Percentiles rank a stretch among this genome's conserved stretches.
Conservation (phyloP, 2,113 vertebrate species). For the Silurus asotus region DNA sequence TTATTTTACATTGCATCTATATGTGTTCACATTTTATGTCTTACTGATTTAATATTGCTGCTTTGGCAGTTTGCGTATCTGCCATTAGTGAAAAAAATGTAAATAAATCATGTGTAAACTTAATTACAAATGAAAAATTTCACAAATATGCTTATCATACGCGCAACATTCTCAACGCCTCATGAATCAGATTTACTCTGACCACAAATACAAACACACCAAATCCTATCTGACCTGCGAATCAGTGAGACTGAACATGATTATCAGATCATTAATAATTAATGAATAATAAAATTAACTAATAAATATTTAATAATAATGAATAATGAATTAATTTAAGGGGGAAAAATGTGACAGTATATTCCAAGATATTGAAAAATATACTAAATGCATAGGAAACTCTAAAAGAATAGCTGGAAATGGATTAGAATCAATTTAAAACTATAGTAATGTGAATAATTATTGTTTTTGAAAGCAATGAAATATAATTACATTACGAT, state of each 20-base stretch:
- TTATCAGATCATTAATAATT: not conserved
- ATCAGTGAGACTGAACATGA: not conserved
- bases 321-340: not conserved
- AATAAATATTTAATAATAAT: not conserved
- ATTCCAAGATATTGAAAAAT: not conserved
- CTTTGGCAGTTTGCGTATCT: not conserved
- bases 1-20: not conserved
- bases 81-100: not conserved
- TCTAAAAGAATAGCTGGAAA: not conserved
- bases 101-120: not conserved
- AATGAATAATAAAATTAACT: not conserved
- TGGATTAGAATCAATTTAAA: not conserved
- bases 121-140: not conserved
- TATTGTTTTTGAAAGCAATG: not conserved
- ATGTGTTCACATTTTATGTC: not conserved
- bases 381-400: not conserved
- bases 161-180: not conserved
- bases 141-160: not conserved
- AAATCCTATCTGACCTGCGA: not conserved
- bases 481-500: not conserved
- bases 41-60: not conserved
- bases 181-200: not conserved
- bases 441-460: not conserved
- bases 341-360: not conserved
- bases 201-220: not conserved